These are phyloP conservation scores for Drosophila diplacantha DNA, from an alignment of 2,888 invertebrate species.

Conservation along the genomic window DNA sequence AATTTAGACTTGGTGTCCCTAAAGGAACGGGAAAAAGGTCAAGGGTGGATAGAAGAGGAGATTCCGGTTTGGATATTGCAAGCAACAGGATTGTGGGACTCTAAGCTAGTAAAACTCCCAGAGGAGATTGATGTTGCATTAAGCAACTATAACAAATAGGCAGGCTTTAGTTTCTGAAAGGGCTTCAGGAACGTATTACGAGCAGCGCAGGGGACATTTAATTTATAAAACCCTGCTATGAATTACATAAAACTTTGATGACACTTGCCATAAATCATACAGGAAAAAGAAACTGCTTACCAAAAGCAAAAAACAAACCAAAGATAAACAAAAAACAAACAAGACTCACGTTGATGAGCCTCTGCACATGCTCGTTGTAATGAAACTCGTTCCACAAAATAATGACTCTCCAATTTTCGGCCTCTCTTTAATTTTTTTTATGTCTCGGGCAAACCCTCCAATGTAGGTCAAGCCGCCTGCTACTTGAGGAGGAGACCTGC, in stretches of 20 bases:
- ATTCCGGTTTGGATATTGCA: not conserved
- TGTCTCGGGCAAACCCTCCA: slow-evolving; percentile 33
- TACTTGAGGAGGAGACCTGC: slow-evolving; percentile 10
- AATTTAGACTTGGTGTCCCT: slow-evolving; percentile 19
- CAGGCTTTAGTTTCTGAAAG: not conserved
- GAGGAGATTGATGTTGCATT: not conserved
- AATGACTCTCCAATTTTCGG: slow-evolving; percentile 51
- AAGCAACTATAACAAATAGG: not conserved
- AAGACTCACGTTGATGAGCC: slow-evolving; percentile 20
- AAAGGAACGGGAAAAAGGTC: slow-evolving; percentile 14
- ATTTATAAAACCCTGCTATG: not conserved
- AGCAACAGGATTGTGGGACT: slow-evolving; percentile 5
- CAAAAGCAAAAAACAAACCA: slow-evolving; percentile 7
- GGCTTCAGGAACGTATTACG: too few species aligned
- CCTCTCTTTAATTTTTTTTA: slow-evolving; percentile 22
- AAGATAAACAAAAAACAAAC: slow-evolving; percentile 14
- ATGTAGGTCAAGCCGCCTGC: slow-evolving; percentile 63
- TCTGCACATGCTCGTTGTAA: slow-evolving; percentile 18
- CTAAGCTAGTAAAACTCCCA: slow-evolving; percentile 6
- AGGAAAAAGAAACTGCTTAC: slow-evolving; percentile 32
- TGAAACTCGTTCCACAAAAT: slow-evolving; percentile 56
- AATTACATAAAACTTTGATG: slow-evolving; percentile 26
- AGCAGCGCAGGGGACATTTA: slow-evolving; percentile 5
- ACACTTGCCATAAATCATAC: slow-evolving; percentile 16
- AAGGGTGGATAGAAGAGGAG: not conserved